Percentiles rank a stretch among this genome's conserved stretches.
Conservation (phyloP, 2,797 vertebrate species). For the Eulemur coronatus region DNA sequence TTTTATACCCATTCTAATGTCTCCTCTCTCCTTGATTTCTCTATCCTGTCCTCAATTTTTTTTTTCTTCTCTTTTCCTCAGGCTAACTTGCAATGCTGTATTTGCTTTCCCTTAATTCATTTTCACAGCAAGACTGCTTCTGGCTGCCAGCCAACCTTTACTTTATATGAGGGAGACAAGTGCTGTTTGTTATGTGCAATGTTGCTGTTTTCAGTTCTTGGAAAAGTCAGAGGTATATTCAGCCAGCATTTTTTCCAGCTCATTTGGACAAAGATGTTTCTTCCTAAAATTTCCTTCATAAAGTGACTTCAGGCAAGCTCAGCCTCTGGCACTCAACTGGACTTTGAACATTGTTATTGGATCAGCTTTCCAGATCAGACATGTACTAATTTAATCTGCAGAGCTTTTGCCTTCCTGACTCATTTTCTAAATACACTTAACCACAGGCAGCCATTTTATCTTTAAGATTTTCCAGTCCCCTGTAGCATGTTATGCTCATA, state of each 20-base stretch:
- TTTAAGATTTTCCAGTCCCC: neutral
- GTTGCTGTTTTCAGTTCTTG: conserved; percentile 57
- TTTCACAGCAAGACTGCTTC: conserved; percentile 58
- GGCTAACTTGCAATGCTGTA: neutral
- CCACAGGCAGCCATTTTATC: neutral
- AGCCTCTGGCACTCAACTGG: neutral
- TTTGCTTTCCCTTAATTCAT: conserved; percentile 60
- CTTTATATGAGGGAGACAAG: conserved; percentile 51
- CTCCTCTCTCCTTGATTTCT: neutral
- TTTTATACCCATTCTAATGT: neutral
- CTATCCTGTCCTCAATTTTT: neutral
- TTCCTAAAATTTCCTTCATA: conserved; percentile 13
- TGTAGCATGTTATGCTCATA: neutral
- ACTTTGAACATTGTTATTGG: neutral
- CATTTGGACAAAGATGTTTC: conserved; percentile 66
- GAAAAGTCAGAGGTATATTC: conserved; percentile 56
- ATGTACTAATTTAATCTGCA: neutral
- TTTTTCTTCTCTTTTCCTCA: neutral
- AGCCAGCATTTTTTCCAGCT: conserved; percentile 58
- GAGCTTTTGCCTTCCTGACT: neutral
- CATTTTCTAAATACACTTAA: conserved; percentile 39
- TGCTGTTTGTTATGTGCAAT: conserved; percentile 54
- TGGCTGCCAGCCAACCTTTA: conserved; percentile 50
- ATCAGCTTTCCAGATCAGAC: conserved; percentile 5
- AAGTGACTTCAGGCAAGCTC: conserved; percentile 11